These are phyloP conservation scores for Lumbricus terrestris DNA, from an alignment of 2,888 invertebrate species.

Conservation along the genomic window DNA sequence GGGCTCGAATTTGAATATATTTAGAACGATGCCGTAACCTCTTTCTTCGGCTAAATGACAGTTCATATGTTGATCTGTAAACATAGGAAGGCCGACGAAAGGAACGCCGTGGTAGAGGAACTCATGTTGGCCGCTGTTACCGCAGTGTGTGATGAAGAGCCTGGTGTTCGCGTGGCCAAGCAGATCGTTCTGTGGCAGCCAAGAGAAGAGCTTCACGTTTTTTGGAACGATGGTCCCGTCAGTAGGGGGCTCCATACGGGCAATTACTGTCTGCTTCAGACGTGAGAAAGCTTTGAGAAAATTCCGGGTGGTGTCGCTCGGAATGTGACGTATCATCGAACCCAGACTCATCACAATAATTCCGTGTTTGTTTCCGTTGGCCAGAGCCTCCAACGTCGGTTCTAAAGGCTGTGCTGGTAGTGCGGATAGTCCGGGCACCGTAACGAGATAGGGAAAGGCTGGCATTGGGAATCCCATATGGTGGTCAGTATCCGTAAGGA, in stretches of 20 bases:
- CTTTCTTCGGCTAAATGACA: slow-evolving; percentile 10
- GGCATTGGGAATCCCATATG: not conserved
- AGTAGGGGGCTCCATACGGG: not conserved
- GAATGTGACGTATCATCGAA: slow-evolving; percentile 31
- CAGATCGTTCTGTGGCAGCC: slow-evolving; percentile 31
- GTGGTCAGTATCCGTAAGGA: not conserved
- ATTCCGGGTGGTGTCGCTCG: slow-evolving; percentile 24
- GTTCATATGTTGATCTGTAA: slow-evolving; percentile 24
- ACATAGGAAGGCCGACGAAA: slow-evolving; percentile 24
- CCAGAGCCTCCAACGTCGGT: too few species aligned
- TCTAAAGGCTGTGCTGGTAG: too few species aligned
- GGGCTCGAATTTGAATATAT: slow-evolving; percentile 31
- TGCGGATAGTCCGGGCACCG: slow-evolving; percentile 14
- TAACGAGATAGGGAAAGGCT: slow-evolving; percentile 12
- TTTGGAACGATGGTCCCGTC: not conserved
- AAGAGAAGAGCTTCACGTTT: slow-evolving; percentile 19
- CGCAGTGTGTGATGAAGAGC: slow-evolving; percentile 32
- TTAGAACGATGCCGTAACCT: slow-evolving; percentile 38
- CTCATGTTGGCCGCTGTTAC: slow-evolving; percentile 28
- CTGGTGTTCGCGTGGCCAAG: slow-evolving; percentile 24
- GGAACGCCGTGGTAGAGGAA: slow-evolving; percentile 29
- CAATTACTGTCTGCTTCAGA: slow-evolving; percentile 28
- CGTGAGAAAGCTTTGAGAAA: slow-evolving; percentile 37
- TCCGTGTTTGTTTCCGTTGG: slow-evolving; percentile 28
- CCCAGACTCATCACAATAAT: slow-evolving; percentile 44